Evolutionary conservation across 1,140 invertebrate genomes (phyloP), one percentile per base, ranked within the genome.

Genomic region (Eueides isabella): DNA sequence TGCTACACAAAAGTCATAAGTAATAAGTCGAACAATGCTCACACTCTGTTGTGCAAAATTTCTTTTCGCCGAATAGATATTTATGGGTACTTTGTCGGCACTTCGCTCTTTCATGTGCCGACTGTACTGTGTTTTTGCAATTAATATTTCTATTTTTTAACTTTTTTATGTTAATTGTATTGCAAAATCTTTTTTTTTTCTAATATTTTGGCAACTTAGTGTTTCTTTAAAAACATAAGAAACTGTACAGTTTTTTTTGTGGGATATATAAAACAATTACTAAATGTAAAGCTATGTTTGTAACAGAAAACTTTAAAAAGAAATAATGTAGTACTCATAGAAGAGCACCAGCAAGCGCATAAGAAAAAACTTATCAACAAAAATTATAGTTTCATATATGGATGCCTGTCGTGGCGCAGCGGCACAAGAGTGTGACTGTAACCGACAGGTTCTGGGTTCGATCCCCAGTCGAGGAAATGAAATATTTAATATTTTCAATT

Each of bases 21-120:
- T 48, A 48, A 55, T 55, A 55, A 55, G 48, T 55, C 55, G 61
- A 67, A 80, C 77, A 82, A 80, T 80, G 73, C 78, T 64, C 65
- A 67, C 68, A 73, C 79, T 74, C 72, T 35, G 70, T 88, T 90
- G 88, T 83, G 88, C 87, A 89, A 90, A 88, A 90, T 88, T 88
- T 90, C 88, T 90, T 88, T 89, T 89, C 88, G 77, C 73, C 82
- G 87, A 89, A 90, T 80, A 81, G 82, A 80, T 77, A 76, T 88
- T 88, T 88, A 87, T 69, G 82, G 81, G 65, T 19, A 61, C 81
- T 83, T 88, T 90, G 71, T 74, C 78, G 78, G 76, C 74, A 71
- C 71, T 74, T 11, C 62, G 41, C 55, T 71, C 75, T 78, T 83
- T 77, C 70, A 75, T 64, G 76, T 72, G 35, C 69, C 68, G 74